Conservation (phyloP, 2,797 vertebrate genomes). For the Gobionotothen gibberifrons region DNA sequence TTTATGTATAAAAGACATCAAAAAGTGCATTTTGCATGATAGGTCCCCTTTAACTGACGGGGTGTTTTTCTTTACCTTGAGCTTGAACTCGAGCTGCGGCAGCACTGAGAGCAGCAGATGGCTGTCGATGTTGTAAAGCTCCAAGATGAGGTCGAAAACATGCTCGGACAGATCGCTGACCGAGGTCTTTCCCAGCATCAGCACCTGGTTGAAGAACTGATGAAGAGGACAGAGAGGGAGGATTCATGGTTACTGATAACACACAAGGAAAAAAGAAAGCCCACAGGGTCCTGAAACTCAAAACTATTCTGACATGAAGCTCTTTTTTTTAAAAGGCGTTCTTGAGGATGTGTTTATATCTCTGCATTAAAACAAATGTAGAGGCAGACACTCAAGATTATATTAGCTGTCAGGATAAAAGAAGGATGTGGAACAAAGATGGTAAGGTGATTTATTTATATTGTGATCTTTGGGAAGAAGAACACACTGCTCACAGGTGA, state of each 20-base stretch:
- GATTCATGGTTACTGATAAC: neutral
- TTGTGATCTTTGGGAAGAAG: neutral
- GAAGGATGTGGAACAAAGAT: neutral
- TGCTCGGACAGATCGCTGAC: constrained; percentile 98
- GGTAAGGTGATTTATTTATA: neutral
- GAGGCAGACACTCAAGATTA: neutral
- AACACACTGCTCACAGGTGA: neutral
- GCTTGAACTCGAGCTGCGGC: constrained; percentile 98
- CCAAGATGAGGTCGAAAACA: constrained; percentile 97
- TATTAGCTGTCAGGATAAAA: neutral
- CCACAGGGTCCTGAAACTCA: neutral
- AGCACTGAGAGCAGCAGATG: constrained; percentile 97
- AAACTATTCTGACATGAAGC: neutral
- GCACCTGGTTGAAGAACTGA: constrained; percentile 99
- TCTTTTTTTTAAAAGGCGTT: neutral
- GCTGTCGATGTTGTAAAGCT: constrained; percentile 98
- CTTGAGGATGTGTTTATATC: neutral
- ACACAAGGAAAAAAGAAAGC: neutral
- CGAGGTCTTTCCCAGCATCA: constrained; percentile 98
- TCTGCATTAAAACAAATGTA: too few relatives aligned
- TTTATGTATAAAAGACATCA: too few relatives aligned
- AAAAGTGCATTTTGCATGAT: too few relatives aligned
- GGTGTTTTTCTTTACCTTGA: constrained; percentile 87
- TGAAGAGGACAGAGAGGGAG: neutral
- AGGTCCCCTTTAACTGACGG: neutral